Base-by-base conservation (phyloP, 2,113 vertebrate genomes). In the Trichomycterus rosablanca region DNA sequence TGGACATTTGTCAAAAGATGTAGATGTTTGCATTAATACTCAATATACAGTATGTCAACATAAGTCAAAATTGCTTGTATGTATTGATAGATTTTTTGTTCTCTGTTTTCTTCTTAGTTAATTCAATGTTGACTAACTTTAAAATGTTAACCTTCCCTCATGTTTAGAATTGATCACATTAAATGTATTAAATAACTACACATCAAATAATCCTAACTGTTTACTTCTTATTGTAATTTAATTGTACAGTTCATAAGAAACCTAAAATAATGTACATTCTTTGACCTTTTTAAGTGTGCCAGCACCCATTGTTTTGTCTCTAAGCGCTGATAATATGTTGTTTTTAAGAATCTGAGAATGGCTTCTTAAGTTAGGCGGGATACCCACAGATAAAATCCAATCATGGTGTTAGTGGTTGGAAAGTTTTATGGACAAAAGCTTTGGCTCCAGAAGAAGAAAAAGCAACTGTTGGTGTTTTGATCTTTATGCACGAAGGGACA, bases 401-500 rank as follows among this genome's bases (percentile, higher is more conserved):
- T 66, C 61, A 71, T 69, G 63, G 59, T 66, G 57, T 72, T 66
- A 67, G 58, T 63, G 69, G 53, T 66, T 69, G 70, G 70, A 68
- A 66, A 63, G 58, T 52, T 68, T 65, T 52, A 62, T 66, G 52
- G 61, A 64, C 55, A 69, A 69, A 58, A 7, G 19, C 39, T 60
- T 66, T 68, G 57, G 58, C 58, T 63, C 8, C 10, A 50, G 45
- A 63, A 68, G 43, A 62, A 52, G 12, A 60, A 59, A 70, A 56
- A 59, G 20, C 35, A 54, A 30, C 43, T 44, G 46, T 34, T 43
- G n/a, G 49, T 66, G 56, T 70, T 69, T 45, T 26, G 46, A 63
- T 67, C 67, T 66, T 42, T 23, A 39, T 48, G 34, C 35, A 43
- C 50, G 51, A 58, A 42, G 49, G 22, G 49, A 49, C 32, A 43